A percentile compares a stretch with the other conserved stretches of the same genome.
These are phyloP conservation scores for Benitochromis conjunctus DNA, from an alignment of 2,113 vertebrate genomes.

Conservation along the genomic window DNA sequence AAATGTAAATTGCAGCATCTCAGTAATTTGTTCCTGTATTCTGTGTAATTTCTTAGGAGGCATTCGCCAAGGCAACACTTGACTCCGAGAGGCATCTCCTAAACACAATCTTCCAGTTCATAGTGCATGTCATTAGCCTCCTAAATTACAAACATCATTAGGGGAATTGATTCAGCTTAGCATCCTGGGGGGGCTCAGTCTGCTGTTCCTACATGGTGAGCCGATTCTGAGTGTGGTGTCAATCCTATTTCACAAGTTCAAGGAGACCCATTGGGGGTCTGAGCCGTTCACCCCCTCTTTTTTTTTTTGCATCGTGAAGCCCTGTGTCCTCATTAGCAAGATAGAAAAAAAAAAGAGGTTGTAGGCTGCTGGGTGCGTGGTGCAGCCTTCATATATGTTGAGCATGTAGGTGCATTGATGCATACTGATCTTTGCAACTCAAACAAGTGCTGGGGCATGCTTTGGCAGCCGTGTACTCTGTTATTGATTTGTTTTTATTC, in stretches of 20 bases:
- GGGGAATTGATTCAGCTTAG: constrained; percentile 68
- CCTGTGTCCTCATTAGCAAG: constrained; percentile 38
- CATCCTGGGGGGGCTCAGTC: constrained; percentile 56
- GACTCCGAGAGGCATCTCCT: constrained; percentile 45
- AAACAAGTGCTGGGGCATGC: not conserved
- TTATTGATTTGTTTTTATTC: not conserved
- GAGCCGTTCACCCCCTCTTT: constrained; percentile 27
- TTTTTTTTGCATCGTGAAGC: constrained; percentile 24
- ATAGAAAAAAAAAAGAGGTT: not conserved
- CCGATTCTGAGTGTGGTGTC: constrained; percentile 55
- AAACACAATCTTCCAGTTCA: constrained; percentile 66
- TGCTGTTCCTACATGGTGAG: constrained; percentile 26
- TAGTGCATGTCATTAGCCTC: constrained; percentile 71
- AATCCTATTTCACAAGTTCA: constrained; percentile 65
- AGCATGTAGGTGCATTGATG: not conserved
- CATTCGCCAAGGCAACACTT: constrained; percentile 26
- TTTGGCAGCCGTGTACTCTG: not conserved
- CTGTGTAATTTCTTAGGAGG: not conserved
- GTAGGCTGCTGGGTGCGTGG: not conserved
- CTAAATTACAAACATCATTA: constrained; percentile 77
- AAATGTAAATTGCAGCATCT: not conserved
- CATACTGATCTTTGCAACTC: constrained; percentile 32
- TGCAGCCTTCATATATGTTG: not conserved
- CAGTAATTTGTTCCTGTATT: not conserved
- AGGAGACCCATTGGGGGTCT: constrained; percentile 36